These are phyloP conservation scores for Ormyrus thymus DNA, from an alignment of 2,888 invertebrate species.

Conservation along the genomic window DNA sequence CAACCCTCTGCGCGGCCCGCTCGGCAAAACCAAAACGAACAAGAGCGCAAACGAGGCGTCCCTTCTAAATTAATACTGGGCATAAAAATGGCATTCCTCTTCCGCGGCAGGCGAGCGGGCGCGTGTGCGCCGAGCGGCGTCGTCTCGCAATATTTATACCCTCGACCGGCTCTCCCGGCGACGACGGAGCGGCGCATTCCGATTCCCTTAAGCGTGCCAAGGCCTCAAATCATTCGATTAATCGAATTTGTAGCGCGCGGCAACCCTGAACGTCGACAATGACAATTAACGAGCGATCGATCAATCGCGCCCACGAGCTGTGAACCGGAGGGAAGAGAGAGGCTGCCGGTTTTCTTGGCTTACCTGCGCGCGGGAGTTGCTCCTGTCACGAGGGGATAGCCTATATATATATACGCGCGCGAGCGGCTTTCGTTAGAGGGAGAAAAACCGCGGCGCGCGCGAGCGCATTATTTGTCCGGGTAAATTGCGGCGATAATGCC, in stretches of 20 bases:
- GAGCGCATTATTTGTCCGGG: not conserved
- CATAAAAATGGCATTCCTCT: slow-evolving; percentile 39
- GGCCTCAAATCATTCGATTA: slow-evolving; percentile 63
- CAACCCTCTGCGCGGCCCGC: not conserved
- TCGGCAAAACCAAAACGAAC: not conserved
- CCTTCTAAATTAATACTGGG: slow-evolving; percentile 28
- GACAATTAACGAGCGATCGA: slow-evolving; percentile 65
- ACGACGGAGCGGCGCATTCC: slow-evolving; percentile 29
- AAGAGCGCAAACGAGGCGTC: not conserved
- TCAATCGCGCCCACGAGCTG: slow-evolving; percentile 61
- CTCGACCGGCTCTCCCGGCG: not conserved
- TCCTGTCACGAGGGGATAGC: no score
- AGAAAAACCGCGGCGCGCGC: no score
- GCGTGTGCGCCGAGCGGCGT: not conserved
- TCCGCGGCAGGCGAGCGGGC: not conserved
- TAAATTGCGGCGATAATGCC: slow-evolving; percentile 29
- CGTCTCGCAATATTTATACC: slow-evolving; percentile 30
- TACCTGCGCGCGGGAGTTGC: no score
- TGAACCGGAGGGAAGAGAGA: not conserved
- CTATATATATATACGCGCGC: no score
- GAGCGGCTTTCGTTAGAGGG: no score
- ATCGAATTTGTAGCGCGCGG: slow-evolving; percentile 61
- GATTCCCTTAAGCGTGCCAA: slow-evolving; percentile 44
- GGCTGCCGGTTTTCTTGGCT: no score
- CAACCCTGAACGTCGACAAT: slow-evolving; percentile 63